Base-by-base conservation (phyloP, 2,888 invertebrate species). In the Halocaridina rubra region DNA sequence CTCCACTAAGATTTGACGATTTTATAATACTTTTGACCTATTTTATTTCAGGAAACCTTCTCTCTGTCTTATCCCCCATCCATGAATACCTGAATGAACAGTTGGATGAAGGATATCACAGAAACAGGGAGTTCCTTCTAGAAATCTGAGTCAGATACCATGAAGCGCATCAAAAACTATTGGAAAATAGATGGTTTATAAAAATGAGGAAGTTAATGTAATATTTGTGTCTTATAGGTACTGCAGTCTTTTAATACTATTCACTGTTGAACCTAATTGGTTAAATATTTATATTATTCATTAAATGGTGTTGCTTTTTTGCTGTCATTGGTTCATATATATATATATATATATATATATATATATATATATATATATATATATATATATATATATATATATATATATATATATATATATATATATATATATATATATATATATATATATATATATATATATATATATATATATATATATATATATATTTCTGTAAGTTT, bases 341-440 rank as follows among this genome's bases (percentile, higher is more conserved):
- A 69, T 27, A 69, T 69, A 27, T 69, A 69, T 69, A 69, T 69
- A 69, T 27, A 69, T 69, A 69, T 69, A 69, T 69, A 69, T 69
- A 69, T 69, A 69, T 69, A 69, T 69, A 69, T 69, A 69, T 69
- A 69, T 69, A 69, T 69, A 69, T 69, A 69, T 69, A 69, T 69
- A 69, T 69, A 69, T 69, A 13, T 69, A 27, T 69, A 13, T 24
- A 24, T 69, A 27, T 24, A 13, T 24, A 13, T 69, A 69, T 69
- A 24, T 24, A 24, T 13, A 69, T 69, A 24, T 24, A 69, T 69
- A 69, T 69, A 24, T 13, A n/a, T 69, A 69, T 69, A 24, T 24
- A 8, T 69, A 69, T 24, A 69, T 24, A 27, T 13, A 69, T 27
- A 69, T n/a, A 24, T 13, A 24, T 69, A n/a, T n/a, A n/a, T n/a